Evolutionary conservation across 2,113 vertebrate species (phyloP).

Genomic region (Clupea harengus): DNA sequence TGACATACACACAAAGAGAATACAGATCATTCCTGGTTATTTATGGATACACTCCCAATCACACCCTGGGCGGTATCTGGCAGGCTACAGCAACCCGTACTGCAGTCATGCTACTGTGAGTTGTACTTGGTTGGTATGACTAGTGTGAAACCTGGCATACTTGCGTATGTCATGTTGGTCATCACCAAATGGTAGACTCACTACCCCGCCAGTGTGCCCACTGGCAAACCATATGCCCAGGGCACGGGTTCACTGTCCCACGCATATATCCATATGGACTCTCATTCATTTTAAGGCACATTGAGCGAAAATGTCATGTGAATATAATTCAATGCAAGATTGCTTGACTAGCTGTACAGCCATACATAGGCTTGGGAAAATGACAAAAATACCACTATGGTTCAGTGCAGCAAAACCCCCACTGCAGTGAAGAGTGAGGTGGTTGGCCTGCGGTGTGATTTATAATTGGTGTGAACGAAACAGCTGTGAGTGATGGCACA

Average conservation of each 20-base stretch:
- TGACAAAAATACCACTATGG: too few relatives aligned
- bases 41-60: not conserved
- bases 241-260: not conserved
- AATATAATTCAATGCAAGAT: too few relatives aligned
- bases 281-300: not conserved
- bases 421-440: not conserved
- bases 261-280: not conserved
- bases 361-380: too few relatives aligned
- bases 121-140: too few relatives aligned
- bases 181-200: not conserved
- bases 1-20: not conserved
- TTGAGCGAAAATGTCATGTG: too few relatives aligned
- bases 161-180: not conserved
- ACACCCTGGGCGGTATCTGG: too few relatives aligned
- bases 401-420: not conserved
- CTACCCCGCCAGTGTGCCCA: not conserved
- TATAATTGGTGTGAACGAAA: not conserved
- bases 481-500: not conserved
- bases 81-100: too few relatives aligned
- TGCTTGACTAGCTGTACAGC: too few relatives aligned
- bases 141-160: too few relatives aligned
- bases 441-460: not conserved
- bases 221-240: not conserved
- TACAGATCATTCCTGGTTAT: not conserved
- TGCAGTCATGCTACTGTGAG: not conserved